These are phyloP conservation scores for Scomberomorus guttatus DNA, from an alignment of 2,797 vertebrate genomes.

Conservation along the genomic window DNA sequence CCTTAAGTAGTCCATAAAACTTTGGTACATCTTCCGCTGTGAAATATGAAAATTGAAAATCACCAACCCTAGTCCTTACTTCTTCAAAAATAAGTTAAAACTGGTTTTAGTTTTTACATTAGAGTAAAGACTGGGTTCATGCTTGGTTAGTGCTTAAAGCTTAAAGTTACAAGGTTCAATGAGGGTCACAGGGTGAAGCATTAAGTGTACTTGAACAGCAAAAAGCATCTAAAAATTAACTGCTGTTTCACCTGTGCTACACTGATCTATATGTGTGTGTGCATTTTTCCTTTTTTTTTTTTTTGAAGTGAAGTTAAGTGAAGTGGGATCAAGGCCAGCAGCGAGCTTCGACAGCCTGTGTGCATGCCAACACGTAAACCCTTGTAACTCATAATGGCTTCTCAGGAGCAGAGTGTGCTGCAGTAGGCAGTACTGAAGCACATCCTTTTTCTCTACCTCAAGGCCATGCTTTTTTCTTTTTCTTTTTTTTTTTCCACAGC, in stretches of 20 bases:
- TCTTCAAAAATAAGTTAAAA: background rate
- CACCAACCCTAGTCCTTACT: background rate
- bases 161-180: background rate
- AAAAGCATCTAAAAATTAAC: background rate
- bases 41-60: background rate
- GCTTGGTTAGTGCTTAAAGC: background rate
- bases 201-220: background rate
- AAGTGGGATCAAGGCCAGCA: constrained; percentile 31
- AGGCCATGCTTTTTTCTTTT: constrained; percentile 32
- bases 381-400: constrained; percentile 57
- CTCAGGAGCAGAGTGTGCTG: constrained; percentile 47
- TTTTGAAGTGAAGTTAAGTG: constrained; percentile 1
- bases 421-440: constrained; percentile 39
- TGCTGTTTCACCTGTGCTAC: constrained; percentile 2
- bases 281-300: background rate
- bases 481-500: background rate
- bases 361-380: constrained; percentile 44
- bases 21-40: background rate
- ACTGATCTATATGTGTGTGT: background rate
- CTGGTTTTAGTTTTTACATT: too few species aligned
- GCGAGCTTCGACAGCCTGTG: constrained; percentile 12
- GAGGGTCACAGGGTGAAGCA: background rate
- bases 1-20: background rate
- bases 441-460: constrained; percentile 52
- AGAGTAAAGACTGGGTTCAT: background rate